These are phyloP conservation scores for Trisateles emortualis DNA, from an alignment of 2,888 invertebrate genomes.

Conservation along the genomic window DNA sequence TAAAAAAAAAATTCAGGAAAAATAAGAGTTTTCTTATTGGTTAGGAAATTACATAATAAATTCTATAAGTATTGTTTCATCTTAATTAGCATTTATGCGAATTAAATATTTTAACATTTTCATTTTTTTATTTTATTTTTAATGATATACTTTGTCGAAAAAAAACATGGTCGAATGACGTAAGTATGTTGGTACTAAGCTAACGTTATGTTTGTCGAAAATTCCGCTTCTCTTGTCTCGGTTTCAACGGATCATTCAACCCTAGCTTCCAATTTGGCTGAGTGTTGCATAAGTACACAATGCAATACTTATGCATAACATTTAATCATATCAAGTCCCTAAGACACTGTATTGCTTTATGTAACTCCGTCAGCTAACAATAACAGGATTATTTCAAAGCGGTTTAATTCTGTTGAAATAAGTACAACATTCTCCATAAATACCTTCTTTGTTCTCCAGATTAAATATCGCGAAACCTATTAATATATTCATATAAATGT, in stretches of 20 bases:
- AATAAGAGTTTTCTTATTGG: too few relatives aligned
- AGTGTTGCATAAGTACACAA: neutral
- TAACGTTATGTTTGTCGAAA: too few relatives aligned
- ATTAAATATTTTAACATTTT: too few relatives aligned
- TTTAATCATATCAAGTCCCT: constrained; percentile 25
- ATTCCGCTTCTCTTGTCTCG: neutral
- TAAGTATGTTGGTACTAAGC: too few relatives aligned
- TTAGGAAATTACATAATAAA: too few relatives aligned
- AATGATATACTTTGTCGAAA: too few relatives aligned
- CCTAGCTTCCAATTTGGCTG: neutral
- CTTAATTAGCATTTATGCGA: too few relatives aligned
- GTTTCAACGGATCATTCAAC: neutral
- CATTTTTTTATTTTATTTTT: too few relatives aligned
- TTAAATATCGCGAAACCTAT: constrained; percentile 60
- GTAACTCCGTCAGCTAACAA: constrained; percentile 37
- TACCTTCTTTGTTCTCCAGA: constrained; percentile 47
- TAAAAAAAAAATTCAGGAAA: too few relatives aligned
- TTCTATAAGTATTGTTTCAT: too few relatives aligned
- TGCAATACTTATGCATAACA: constrained; percentile 11
- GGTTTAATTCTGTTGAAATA: constrained; percentile 48
- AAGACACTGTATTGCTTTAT: constrained; percentile 22
- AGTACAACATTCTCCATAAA: constrained; percentile 34
- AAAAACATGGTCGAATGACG: too few relatives aligned
- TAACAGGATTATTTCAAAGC: constrained; percentile 40
- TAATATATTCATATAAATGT: constrained; percentile 73